A percentile compares a stretch with the other conserved stretches of the same genome.
These are phyloP conservation scores for Limanda limanda DNA, from an alignment of 2,113 vertebrate genomes.

Conservation along the genomic window DNA sequence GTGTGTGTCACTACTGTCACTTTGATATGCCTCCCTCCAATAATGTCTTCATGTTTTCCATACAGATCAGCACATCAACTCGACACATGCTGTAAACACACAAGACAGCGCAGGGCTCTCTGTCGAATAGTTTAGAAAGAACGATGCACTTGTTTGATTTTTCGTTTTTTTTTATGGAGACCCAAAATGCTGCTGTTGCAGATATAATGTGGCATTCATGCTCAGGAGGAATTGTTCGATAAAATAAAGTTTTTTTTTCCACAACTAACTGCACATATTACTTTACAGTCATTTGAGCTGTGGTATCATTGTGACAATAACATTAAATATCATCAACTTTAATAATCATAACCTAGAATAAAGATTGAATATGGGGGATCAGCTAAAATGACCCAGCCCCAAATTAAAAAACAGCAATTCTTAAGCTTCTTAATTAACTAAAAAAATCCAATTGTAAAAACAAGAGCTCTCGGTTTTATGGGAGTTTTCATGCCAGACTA, in stretches of 20 bases:
- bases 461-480: background rate
- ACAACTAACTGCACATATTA: too few relatives aligned
- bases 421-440: background rate
- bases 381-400: background rate
- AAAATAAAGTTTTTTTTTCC: background rate
- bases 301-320: too few relatives aligned
- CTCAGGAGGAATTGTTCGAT: too few relatives aligned
- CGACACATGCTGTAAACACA: constrained; percentile 35
- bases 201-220: background rate
- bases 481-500: background rate
- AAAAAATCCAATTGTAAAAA: background rate
- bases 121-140: constrained; percentile 21
- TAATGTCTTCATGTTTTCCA: constrained; percentile 70
- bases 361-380: background rate
- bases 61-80: constrained; percentile 56
- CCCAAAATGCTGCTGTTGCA: background rate
- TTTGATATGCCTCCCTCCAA: constrained; percentile 62
- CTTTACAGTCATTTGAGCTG: too few relatives aligned
- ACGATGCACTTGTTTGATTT: constrained; percentile 20
- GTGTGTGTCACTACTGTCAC: constrained; percentile 72
- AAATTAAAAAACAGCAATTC: background rate
- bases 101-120: constrained; percentile 9
- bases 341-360: background rate
- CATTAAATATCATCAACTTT: too few relatives aligned
- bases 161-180: background rate